phyloP scores from a whole-genome alignment of 2,888 invertebrate genomes.

The Smittia aterrima region DNA sequence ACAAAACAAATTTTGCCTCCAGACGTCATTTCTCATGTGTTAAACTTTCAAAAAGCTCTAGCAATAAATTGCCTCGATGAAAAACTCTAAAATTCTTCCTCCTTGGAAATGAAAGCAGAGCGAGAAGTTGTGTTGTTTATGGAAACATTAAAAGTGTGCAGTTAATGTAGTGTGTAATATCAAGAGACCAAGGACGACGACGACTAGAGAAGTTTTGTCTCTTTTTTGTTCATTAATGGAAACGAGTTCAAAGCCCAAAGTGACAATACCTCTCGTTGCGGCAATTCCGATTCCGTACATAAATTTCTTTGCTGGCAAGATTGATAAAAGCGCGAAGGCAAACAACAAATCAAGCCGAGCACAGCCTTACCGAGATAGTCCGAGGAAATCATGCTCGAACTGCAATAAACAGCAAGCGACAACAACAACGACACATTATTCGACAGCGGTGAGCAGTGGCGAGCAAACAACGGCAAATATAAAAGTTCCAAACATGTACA shows the following conservation, averaged over 20 bases:
- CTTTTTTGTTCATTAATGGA: constrained; percentile 5
- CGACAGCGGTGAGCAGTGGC: constrained; percentile 1
- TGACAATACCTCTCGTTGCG: constrained; percentile 19
- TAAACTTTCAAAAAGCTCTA: background rate
- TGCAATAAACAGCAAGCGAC: constrained; percentile 29
- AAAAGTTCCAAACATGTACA: constrained; percentile 27
- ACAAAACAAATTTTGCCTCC: background rate
- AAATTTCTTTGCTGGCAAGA: background rate
- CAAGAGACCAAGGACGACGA: background rate
- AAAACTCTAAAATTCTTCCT: background rate
- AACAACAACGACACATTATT: background rate
- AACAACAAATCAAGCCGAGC: constrained; percentile 25
- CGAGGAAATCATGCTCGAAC: constrained; percentile 25
- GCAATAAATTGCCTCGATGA: background rate
- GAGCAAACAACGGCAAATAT: constrained; percentile 16
- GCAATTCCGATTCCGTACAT: constrained; percentile 18
- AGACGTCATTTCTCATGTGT: constrained; percentile 8
- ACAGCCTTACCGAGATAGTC: constrained; percentile 13
- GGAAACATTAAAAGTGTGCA: background rate
- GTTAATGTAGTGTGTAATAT: background rate
- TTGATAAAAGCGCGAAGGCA: constrained; percentile 7
- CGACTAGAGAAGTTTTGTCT: background rate
- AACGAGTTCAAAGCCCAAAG: constrained; percentile 18
- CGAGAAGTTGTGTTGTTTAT: background rate
- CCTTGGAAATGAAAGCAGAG: background rate